phyloP scores from a whole-genome alignment of 2,113 vertebrate genomes.

The Leucopternis melanops region DNA sequence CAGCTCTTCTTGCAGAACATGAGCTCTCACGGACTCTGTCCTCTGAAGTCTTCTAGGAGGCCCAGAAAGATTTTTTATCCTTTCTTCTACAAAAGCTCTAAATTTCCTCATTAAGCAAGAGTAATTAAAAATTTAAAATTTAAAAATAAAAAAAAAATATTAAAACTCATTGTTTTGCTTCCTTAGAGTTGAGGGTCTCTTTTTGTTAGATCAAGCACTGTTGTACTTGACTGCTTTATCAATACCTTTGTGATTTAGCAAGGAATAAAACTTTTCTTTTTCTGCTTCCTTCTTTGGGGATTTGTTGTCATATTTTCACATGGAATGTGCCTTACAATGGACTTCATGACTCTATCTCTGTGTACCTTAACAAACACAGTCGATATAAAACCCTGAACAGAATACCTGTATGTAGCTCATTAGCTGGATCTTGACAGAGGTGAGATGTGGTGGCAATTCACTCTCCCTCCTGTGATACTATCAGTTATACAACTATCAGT shows the following conservation, averaged over 20 bases:
- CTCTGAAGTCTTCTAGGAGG: background rate
- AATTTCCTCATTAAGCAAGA: background rate
- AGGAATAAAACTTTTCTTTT: background rate
- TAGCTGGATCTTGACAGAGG: background rate
- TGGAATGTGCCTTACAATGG: background rate
- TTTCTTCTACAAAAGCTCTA: background rate
- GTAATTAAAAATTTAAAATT: background rate
- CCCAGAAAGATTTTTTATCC: background rate
- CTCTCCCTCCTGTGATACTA: background rate
- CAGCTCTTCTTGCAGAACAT: background rate
- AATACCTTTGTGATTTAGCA: background rate
- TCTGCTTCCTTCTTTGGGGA: background rate
- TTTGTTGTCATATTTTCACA: background rate
- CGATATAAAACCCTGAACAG: background rate
- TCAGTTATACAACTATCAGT: background rate
- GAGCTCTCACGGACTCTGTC: background rate
- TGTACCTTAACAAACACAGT: background rate
- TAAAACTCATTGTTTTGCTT: background rate
- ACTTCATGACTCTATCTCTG: background rate
- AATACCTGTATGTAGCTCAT: background rate
- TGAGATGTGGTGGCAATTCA: background rate
- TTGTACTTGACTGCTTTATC: background rate
- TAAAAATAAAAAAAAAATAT: background rate
- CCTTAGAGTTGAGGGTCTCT: background rate
- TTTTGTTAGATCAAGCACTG: background rate